phyloP scores from a whole-genome alignment of 2,888 invertebrate genomes.

The Drosophila longiperda region DNA sequence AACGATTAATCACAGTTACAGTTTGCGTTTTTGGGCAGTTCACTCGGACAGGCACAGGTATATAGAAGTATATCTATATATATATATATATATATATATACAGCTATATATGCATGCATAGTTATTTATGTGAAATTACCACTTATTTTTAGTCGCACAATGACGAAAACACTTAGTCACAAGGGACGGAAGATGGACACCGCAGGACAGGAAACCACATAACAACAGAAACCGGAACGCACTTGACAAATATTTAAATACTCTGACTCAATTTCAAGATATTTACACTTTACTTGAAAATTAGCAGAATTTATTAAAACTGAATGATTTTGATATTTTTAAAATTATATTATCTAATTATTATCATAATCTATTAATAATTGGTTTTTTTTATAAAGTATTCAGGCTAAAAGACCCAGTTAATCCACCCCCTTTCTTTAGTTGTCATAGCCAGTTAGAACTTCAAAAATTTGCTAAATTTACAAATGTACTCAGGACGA shows the following conservation, averaged over 20 bases:
- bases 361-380: too few species aligned
- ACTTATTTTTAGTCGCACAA: slow-evolving; percentile 42
- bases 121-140: slow-evolving; percentile 20
- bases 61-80: not conserved
- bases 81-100: not conserved
- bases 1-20: slow-evolving; percentile 70
- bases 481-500: slow-evolving; percentile 75
- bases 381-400: too few species aligned
- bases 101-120: not conserved
- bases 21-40: slow-evolving; percentile 44
- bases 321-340: rapidly evolving
- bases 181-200: slow-evolving; percentile 9
- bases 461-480: slow-evolving; percentile 78
- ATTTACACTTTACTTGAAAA: not conserved
- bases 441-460: slow-evolving; percentile 74
- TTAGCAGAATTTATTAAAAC: not conserved
- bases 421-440: slow-evolving; percentile 7
- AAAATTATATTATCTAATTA: too few species aligned
- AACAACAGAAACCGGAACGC: slow-evolving; percentile 39
- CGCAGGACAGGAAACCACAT: slow-evolving; percentile 47
- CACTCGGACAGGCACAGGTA: not conserved
- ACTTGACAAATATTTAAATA: slow-evolving; percentile 49
- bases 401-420: too few species aligned
- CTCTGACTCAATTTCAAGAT: slow-evolving; percentile 1
- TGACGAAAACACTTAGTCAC: slow-evolving; percentile 47